Evolutionary conservation across 2,113 vertebrate genomes (phyloP), one percentile per base, ranked within the genome.

Genomic region (Chaenogobius annularis): DNA sequence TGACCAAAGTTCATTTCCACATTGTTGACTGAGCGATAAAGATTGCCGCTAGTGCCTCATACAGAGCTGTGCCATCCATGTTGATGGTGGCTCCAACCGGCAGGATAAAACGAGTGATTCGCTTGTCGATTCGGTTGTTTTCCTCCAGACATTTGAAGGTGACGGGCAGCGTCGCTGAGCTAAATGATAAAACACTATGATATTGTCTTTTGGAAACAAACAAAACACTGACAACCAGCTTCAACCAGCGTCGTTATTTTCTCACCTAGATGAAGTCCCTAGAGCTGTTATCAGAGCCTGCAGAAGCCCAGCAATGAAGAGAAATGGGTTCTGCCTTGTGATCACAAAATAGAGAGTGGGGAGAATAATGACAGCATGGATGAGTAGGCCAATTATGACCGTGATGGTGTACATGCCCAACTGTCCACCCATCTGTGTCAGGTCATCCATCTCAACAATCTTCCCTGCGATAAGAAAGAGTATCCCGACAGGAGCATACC

Each of bases 11-110:
- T 98, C 90, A 99, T 95, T 0, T 98, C 97, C 80, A 97, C 94
- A 81, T 98, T 97, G 92, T 99, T 99, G 73, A 99, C 96, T 99
- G 97, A 68, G 97, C 97, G 7, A 99, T 99, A 80, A 99, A 99
- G 83, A 99, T 96, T 85, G 97, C 97, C 19, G 97, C 97, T 92
- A 99, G 81, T 0, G 97, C 97, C 80, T 99, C 97, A 2, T 99
- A 99, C 74, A 99, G 92, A 46, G 97, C 97, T 0, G 97, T 99
- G 61, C 97, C 97, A 0, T 98, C 97, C 97, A 98, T 98, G 90
- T 98, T 98, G 83, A 98, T 98, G 73, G 97, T 98, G 70, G 97
- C 97, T 3, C 97, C 97, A 10, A 99, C 96, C 0, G 97, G 97
- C 14, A 99, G 91, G 68, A 99, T 94, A 4, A 99, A 98, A 69